phyloP scores from a whole-genome alignment of 2,888 invertebrate genomes.

The Norana najaformis region DNA sequence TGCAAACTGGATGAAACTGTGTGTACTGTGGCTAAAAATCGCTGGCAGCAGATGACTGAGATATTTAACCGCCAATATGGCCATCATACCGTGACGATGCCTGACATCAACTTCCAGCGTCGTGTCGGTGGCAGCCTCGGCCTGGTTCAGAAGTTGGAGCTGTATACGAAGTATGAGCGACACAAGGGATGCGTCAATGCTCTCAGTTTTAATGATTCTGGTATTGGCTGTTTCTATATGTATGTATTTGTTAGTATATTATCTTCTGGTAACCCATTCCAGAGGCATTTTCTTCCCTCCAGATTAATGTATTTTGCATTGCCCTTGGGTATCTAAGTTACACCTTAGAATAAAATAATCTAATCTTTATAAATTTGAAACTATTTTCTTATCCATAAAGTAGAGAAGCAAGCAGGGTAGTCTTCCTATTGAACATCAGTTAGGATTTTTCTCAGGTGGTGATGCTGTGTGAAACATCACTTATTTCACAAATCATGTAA shows the following conservation, averaged over 20 bases:
- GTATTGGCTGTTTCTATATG: constrained; percentile 42
- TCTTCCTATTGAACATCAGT: too few relatives aligned
- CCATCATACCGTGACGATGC: neutral
- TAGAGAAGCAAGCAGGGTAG: too few relatives aligned
- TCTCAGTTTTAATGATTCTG: constrained; percentile 82
- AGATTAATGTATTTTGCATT: too few relatives aligned
- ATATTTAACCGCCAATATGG: neutral
- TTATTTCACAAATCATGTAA: too few relatives aligned
- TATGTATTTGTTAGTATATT: neutral
- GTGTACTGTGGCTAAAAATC: neutral
- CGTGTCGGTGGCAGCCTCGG: constrained; percentile 81
- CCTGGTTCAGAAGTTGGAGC: constrained; percentile 79
- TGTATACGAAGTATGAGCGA: constrained; percentile 75
- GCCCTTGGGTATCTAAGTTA: too few relatives aligned
- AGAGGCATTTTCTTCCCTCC: too few relatives aligned
- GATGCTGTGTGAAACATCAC: too few relatives aligned
- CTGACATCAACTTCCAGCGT: constrained; percentile 67
- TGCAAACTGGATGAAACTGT: neutral
- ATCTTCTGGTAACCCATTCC: too few relatives aligned
- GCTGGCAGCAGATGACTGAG: neutral
- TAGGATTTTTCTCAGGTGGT: too few relatives aligned
- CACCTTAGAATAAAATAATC: too few relatives aligned
- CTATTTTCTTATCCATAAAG: too few relatives aligned
- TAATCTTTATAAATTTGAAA: too few relatives aligned
- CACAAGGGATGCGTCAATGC: constrained; percentile 91